Evolutionary conservation across 2,113 vertebrate species (phyloP).

Genomic region (Eulacestoma nigropectus): DNA sequence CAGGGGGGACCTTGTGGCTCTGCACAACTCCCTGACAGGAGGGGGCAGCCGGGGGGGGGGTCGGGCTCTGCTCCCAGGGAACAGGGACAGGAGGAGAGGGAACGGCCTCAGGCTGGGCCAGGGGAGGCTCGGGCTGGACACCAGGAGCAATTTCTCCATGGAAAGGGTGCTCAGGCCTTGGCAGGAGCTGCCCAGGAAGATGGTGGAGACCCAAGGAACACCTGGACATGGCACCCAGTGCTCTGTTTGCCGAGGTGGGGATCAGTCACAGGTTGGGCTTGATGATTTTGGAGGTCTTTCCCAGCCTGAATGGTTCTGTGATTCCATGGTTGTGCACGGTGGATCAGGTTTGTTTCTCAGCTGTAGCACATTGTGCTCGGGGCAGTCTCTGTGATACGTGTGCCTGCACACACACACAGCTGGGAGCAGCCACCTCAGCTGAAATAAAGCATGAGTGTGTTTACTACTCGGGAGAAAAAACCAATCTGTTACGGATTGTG

Average conservation of each 20-base stretch:
- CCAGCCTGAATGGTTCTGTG: fast-evolving
- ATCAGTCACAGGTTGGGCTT: too few species aligned
- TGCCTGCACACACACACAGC: not conserved
- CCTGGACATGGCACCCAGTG: fast-evolving
- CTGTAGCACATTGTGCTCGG: not conserved
- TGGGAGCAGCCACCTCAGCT: not conserved
- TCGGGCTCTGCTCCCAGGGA: not conserved
- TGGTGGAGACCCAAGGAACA: not conserved
- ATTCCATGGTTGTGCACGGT: fast-evolving
- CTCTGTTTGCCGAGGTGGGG: too few species aligned
- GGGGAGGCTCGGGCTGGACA: not conserved
- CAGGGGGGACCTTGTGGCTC: not conserved
- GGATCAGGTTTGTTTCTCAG: not conserved
- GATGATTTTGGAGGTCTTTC: not conserved
- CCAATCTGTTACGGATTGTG: not conserved
- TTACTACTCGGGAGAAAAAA: not conserved
- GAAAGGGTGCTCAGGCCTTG: not conserved
- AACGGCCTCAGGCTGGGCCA: not conserved
- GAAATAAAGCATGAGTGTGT: not conserved
- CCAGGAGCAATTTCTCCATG: not conserved
- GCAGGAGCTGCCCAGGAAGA: not conserved
- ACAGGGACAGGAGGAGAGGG: not conserved
- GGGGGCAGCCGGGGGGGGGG: not conserved
- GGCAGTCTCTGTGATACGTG: not conserved
- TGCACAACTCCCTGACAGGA: not conserved